Conservation (phyloP, 2,113 vertebrate species). For the Pampusana beccarii region DNA sequence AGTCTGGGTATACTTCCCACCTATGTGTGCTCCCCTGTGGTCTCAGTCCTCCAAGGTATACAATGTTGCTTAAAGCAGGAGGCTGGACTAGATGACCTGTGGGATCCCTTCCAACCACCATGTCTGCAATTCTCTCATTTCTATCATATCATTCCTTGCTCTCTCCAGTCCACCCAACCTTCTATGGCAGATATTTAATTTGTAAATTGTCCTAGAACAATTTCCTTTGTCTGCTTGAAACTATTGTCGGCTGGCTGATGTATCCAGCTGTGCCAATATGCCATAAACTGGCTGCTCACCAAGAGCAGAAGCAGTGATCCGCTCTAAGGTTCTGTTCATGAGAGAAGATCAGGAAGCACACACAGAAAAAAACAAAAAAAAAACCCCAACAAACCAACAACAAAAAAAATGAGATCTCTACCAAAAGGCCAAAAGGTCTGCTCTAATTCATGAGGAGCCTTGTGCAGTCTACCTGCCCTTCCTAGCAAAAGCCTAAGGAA, state of each 20-base stretch:
- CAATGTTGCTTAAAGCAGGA: background rate
- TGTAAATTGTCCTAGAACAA: background rate
- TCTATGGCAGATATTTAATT: background rate
- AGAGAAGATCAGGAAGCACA: background rate
- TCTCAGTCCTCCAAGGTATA: background rate
- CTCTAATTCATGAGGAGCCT: background rate
- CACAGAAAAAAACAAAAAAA: background rate
- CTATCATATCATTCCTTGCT: background rate
- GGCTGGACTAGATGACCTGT: background rate
- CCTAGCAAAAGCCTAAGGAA: background rate
- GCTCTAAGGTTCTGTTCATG: background rate
- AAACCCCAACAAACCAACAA: no score
- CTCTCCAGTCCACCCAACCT: background rate
- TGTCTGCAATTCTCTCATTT: background rate
- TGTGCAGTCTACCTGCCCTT: background rate
- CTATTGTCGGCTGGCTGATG: background rate
- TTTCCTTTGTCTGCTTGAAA: background rate
- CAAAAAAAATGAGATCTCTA: background rate
- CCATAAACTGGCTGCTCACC: background rate
- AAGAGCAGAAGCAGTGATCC: background rate
- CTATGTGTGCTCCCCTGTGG: background rate
- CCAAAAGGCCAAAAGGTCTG: background rate
- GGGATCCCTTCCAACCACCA: background rate
- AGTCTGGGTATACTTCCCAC: background rate
- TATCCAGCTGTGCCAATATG: background rate